These are phyloP conservation scores for Crossocerus cetratus DNA, from an alignment of 2,888 invertebrate genomes.

Conservation along the genomic window DNA sequence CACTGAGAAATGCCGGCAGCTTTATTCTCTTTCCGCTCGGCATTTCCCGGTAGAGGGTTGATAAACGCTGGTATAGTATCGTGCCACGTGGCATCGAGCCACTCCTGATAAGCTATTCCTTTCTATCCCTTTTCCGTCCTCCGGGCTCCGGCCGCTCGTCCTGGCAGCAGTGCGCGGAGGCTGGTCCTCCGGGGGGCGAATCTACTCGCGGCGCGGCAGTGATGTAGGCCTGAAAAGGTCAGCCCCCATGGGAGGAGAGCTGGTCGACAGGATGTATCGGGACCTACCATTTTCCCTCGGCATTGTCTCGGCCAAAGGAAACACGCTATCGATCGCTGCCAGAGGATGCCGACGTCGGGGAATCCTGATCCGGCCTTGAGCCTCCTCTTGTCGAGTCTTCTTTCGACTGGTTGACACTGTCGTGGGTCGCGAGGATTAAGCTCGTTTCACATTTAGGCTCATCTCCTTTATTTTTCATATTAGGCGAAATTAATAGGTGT, in stretches of 20 bases:
- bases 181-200: too few relatives aligned
- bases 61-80: slow-evolving; percentile 4
- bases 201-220: too few relatives aligned
- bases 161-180: too few relatives aligned
- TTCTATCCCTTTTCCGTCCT: not conserved
- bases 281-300: slow-evolving; percentile 16
- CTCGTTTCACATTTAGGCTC: too few relatives aligned
- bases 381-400: slow-evolving; percentile 11
- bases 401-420: not conserved
- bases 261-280: slow-evolving; percentile 28
- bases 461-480: too few relatives aligned
- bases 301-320: slow-evolving; percentile 20
- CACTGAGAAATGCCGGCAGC: not conserved
- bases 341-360: slow-evolving; percentile 3
- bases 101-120: slow-evolving; percentile 8
- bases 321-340: slow-evolving; percentile 31
- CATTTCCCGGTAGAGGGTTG: not conserved
- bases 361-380: slow-evolving; percentile 25
- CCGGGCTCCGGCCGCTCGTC: too few relatives aligned
- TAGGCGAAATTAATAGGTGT: too few relatives aligned
- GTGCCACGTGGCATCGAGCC: not conserved
- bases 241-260: slow-evolving; percentile 9
- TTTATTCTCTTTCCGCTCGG: not conserved
- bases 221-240: slow-evolving; percentile 24
- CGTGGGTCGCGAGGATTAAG: too few relatives aligned